These are phyloP conservation scores for Esperia sulphurella DNA, from an alignment of 2,888 invertebrate species.

Conservation along the genomic window DNA sequence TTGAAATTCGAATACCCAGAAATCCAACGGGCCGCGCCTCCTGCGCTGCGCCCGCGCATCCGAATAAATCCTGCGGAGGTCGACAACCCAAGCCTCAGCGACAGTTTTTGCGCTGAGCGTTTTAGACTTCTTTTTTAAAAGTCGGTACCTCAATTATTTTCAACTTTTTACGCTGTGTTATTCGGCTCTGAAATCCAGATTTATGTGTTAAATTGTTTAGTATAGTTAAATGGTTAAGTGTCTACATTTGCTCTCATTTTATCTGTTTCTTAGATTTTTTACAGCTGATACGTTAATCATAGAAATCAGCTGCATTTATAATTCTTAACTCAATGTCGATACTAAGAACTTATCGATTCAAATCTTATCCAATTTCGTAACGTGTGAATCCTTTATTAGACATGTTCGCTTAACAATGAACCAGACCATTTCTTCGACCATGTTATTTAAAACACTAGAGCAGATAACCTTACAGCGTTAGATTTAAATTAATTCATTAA, in stretches of 20 bases:
- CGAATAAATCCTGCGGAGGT: constrained; percentile 63
- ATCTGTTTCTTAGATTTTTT: background rate
- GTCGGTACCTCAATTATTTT: constrained; percentile 68
- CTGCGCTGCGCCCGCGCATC: constrained; percentile 32
- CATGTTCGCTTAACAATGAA: background rate
- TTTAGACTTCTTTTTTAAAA: constrained; percentile 61
- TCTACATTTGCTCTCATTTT: constrained; percentile 2
- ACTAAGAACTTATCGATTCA: too few species aligned
- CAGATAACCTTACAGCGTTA: constrained; percentile 34
- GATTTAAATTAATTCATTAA: constrained; percentile 64
- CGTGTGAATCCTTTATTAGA: background rate
- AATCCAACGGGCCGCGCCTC: constrained; percentile 30
- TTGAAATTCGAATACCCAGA: constrained; percentile 73
- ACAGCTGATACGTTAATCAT: too few species aligned
- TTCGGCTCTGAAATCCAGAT: constrained; percentile 48
- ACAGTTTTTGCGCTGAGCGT: constrained; percentile 67
- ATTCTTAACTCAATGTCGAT: too few species aligned
- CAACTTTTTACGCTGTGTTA: constrained; percentile 59
- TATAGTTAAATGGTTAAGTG: constrained; percentile 18
- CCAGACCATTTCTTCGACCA: constrained; percentile 15
- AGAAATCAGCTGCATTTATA: too few species aligned
- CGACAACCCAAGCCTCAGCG: constrained; percentile 54
- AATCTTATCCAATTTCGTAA: too few species aligned
- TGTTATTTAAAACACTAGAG: constrained; percentile 27
- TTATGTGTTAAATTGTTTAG: constrained; percentile 56